Evolutionary conservation across 2,797 vertebrate genomes (phyloP).

Genomic region (Avahi laniger): DNA sequence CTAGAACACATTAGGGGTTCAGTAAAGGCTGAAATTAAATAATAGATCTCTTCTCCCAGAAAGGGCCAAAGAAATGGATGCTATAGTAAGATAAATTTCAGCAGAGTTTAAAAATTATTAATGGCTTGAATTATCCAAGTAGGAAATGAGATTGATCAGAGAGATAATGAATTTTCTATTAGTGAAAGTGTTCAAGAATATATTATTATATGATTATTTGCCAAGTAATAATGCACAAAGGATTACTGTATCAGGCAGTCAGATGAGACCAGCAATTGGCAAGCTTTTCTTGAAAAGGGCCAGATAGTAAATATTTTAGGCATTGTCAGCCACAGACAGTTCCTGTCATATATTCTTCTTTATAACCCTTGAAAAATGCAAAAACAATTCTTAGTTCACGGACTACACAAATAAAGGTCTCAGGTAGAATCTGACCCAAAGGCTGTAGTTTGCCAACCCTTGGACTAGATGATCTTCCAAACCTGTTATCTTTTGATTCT

Average conservation of each 20-base stretch:
- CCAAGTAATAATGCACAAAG: not conserved
- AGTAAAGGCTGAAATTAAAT: not conserved
- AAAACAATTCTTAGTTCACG: not conserved
- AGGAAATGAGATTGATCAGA: not conserved
- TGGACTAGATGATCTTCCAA: not conserved
- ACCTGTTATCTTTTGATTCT: not conserved
- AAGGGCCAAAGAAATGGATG: not conserved
- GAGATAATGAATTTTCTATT: conserved; percentile 15
- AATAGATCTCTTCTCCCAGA: not conserved
- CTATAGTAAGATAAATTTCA: not conserved
- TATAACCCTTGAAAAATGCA: not conserved
- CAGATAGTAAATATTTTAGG: conserved; percentile 13
- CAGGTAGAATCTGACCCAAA: not conserved
- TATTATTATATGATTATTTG: not conserved
- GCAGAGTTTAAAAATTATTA: conserved; percentile 30
- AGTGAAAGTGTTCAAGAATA: not conserved
- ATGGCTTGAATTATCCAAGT: not conserved
- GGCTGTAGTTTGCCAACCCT: not conserved
- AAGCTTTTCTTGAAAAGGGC: not conserved
- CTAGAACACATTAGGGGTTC: not conserved
- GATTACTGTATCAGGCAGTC: not conserved
- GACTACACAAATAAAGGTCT: not conserved
- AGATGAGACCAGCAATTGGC: not conserved
- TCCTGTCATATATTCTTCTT: not conserved
- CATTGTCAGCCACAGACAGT: not conserved